Base-by-base conservation (phyloP, 2,113 vertebrate species). In the Spermophilus dauricus region DNA sequence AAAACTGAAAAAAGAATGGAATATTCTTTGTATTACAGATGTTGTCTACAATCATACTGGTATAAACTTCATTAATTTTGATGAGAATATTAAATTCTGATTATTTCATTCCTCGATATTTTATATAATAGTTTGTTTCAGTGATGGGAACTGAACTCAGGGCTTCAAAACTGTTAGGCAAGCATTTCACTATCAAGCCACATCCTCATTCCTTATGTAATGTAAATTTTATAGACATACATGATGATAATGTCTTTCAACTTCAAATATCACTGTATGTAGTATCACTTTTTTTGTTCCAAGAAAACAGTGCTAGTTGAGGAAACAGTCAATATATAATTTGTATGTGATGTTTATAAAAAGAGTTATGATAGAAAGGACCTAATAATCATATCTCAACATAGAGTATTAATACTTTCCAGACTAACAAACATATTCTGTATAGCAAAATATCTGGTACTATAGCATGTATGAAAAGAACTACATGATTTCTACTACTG, bases 31-130 rank as follows among this genome's bases (percentile, higher is more conserved):
- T 97, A 99, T 99, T 97, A 99, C 99, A n/a, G 99, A 99, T 86
- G 99, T 99, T 76, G 99, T 99, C 97, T 99, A 99, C 98, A 99
- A 99, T 98, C 99, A 99, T 96, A 99, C 99, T 94, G 99, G 99
- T 99, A 98, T 70, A 98, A 48, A 37, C 73, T 83, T 89, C 53
- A 86, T 75, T 96, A 16, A 56, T 92, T 94, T 90, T 82, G 14
- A 48, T 18, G 30, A 73, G 48, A 85, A 91, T 89, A n/a, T 89
- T 86, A 16, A 39, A 72, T 83, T 91, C 18, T 75, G 5, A 69
- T 83, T 85, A 67, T 76, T 70, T 87, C 56, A 61, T 63, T 93
- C 8, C 39, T 92, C 75, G 1, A 4, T n/a, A 20, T 80, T 94
- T 81, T 7, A 30, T 73, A 61, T 58, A 58, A 58, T 8, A 45